Evolutionary conservation across 2,113 vertebrate genomes (phyloP), one percentile per base, ranked within the genome.

Genomic region (Mystacornis crossleyi): DNA sequence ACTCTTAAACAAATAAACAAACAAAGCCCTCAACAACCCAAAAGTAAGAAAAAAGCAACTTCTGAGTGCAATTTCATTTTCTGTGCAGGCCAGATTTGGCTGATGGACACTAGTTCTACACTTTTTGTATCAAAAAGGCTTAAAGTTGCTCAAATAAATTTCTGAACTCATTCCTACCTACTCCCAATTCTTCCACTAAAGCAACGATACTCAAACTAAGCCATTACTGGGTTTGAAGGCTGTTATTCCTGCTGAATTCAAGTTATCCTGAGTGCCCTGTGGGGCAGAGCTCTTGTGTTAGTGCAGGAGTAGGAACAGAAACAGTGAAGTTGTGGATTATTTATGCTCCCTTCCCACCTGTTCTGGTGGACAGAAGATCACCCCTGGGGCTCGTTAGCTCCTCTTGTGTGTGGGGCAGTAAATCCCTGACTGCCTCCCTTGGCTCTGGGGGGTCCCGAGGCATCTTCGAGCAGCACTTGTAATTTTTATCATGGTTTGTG

Each of bases 211-310:
- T 34, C 36, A 60, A 69, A 29, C 9, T 8, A 38, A 60, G 18
- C 34, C 23, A 12, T 86, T 67, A 20, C 43, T 72, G 48, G 13
- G 28, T 90, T 87, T 38, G 61, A 81, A 73, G 72, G 69, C 65
- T 58, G 2, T 53, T 80, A 25, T 16, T 4, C 4, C 4, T 38
- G 12, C 36, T 81, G 34, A 54, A 53, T 91, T 66, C 14, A 6
- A 34, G 45, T 25, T 36, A 10, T 31, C 20, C 53, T 61, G 66
- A 11, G 54, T 71, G 70, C 40, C 21, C 24, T 0, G 0, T 17
- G 25, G 36, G 74, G 53, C 31, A 19, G 45, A 38, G 66, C 62
- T 21, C 36, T 10, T 6, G 10, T 61, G 23, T 10, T 9, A 50
- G 54, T 84, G 55, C 54, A 42, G 25, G 23, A 36, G 25, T 2